These are phyloP conservation scores for Melospiza melodia DNA, from an alignment of 2,113 vertebrate genomes.

Conservation along the genomic window DNA sequence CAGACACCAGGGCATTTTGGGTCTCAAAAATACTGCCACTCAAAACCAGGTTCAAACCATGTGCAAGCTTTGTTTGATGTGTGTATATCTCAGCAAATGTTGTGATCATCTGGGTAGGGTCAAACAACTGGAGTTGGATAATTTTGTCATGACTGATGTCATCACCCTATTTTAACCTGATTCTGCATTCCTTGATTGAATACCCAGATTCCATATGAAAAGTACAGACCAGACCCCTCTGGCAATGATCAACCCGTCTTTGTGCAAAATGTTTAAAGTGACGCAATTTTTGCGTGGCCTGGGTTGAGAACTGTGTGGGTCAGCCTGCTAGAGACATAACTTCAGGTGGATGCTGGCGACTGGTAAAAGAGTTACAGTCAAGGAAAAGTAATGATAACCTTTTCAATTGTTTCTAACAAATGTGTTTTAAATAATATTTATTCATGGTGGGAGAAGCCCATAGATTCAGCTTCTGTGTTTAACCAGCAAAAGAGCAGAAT, in stretches of 20 bases:
- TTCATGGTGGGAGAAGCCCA: background rate
- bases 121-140: constrained; percentile 77
- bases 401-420: background rate
- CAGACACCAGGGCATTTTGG: background rate
- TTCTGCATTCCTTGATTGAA: constrained; percentile 93
- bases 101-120: background rate
- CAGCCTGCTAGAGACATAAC: background rate
- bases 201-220: constrained; percentile 53
- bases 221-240: background rate
- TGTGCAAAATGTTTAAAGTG: background rate
- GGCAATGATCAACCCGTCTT: background rate
- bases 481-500: background rate
- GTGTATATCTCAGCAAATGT: background rate
- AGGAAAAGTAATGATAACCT: background rate
- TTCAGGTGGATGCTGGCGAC: background rate
- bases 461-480: background rate
- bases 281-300: background rate
- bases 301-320: background rate
- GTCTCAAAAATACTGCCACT: background rate
- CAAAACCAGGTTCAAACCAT: background rate
- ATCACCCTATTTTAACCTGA: constrained; percentile 84
- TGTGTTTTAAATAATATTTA: background rate
- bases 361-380: background rate
- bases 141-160: constrained; percentile 87
- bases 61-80: background rate